These are phyloP conservation scores for Pheosia gnoma DNA, from an alignment of 2,888 invertebrate genomes.

Conservation along the genomic window DNA sequence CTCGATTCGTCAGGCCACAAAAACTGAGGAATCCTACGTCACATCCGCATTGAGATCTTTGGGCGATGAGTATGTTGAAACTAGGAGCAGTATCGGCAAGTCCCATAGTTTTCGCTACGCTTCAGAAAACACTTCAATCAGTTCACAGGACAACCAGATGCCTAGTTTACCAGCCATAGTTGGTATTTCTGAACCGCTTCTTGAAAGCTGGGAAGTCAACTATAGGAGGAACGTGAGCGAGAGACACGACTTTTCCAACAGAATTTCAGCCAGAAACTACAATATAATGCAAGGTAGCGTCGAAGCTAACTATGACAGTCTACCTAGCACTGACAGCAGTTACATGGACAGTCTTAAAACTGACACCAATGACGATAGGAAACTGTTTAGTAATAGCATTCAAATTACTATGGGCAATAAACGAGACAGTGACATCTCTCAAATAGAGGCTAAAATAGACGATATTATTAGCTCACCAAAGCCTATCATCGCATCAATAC, in stretches of 20 bases:
- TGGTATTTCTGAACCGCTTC: constrained; percentile 77
- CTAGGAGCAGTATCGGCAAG: constrained; percentile 86
- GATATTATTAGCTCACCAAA: constrained; percentile 82
- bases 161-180: constrained; percentile 81
- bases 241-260: constrained; percentile 68
- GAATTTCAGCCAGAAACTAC: constrained; percentile 74
- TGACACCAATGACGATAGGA: constrained; percentile 67
- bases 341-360: constrained; percentile 78
- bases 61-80: constrained; percentile 75
- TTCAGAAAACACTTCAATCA: constrained; percentile 77
- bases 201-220: constrained; percentile 82
- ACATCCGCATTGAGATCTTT: constrained; percentile 68
- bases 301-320: constrained; percentile 74
- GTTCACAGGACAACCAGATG: constrained; percentile 79
- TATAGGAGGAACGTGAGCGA: constrained; percentile 76
- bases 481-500: constrained; percentile 76
- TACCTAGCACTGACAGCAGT: constrained; percentile 78
- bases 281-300: constrained; percentile 60
- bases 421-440: constrained; percentile 79
- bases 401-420: constrained; percentile 72
- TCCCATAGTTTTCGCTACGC: constrained; percentile 89
- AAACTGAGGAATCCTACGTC: constrained; percentile 69
- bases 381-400: constrained; percentile 73
- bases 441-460: constrained; percentile 82
- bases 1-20: constrained; percentile 53